Percentiles rank a stretch among this genome's conserved stretches.
These are phyloP conservation scores for Festucalex cinctus DNA, from an alignment of 2,113 vertebrate genomes.

Conservation along the genomic window DNA sequence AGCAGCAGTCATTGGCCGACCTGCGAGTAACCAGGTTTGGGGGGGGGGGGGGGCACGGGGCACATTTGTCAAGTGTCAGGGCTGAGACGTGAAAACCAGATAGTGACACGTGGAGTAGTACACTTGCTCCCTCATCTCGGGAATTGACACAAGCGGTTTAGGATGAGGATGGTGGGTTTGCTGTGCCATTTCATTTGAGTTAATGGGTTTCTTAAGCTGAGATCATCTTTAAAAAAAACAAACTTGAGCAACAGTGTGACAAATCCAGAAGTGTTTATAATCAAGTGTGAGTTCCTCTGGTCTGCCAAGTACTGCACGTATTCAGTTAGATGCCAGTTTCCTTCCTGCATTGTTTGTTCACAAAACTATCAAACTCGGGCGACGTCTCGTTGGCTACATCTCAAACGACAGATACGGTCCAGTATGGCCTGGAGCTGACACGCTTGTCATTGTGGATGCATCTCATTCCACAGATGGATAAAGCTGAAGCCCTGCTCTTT, in stretches of 20 bases:
- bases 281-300: conserved; percentile 8
- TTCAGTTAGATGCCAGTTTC: conserved; percentile 29
- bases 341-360: conserved; percentile 58
- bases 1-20: conserved; percentile 53
- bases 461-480: conserved; percentile 47
- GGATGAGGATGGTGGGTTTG: conserved; percentile 5
- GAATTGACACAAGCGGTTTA: conserved; percentile 35
- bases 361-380: conserved; percentile 45
- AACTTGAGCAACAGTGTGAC: conserved; percentile 14
- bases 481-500: conserved; percentile 23
- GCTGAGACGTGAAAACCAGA: conserved; percentile 43
- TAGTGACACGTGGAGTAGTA: conserved; percentile 29
- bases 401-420: conserved; percentile 44
- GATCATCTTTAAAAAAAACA: conserved; percentile 36
- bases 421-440: conserved; percentile 45
- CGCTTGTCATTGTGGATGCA: conserved; percentile 42
- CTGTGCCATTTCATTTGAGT: conserved; percentile 46
- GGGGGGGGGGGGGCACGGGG: conserved; percentile 32
- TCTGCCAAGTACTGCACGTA: neutral
- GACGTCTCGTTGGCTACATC: conserved; percentile 46
- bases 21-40: conserved; percentile 66
- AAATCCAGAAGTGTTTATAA: too few relatives aligned
- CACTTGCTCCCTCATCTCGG: conserved; percentile 28
- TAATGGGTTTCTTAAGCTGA: conserved; percentile 48
- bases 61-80: conserved; percentile 72